Evolutionary conservation across 2,113 vertebrate genomes (phyloP).

Genomic region (Balaeniceps rex): DNA sequence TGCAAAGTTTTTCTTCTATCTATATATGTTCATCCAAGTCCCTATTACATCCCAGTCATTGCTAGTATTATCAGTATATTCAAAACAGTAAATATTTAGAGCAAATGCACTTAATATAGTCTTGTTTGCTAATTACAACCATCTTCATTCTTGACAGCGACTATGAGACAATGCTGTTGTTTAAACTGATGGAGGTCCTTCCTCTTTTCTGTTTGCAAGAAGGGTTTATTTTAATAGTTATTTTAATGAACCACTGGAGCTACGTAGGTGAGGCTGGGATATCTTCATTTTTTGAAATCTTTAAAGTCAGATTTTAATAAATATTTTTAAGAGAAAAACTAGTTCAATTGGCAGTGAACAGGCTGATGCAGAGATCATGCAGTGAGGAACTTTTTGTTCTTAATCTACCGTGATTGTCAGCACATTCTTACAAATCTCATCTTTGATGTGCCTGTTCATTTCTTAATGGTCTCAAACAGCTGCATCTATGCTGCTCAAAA

Average conservation of each 20-base stretch:
- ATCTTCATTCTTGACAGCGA: not conserved
- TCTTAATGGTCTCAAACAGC: not conserved
- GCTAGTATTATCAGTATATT: not conserved
- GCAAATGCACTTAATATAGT: not conserved
- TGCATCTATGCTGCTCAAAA: not conserved
- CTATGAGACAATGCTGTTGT: not conserved
- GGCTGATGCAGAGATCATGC: not conserved
- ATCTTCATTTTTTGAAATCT: not conserved
- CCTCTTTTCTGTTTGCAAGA: not conserved
- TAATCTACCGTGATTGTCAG: rapidly evolving
- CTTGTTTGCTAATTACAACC: not conserved
- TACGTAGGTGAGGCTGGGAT: not conserved
- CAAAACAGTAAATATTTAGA: not conserved
- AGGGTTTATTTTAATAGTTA: not conserved
- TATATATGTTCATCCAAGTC: not conserved
- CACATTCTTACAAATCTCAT: not conserved
- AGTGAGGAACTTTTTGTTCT: not conserved
- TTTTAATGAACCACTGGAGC: not conserved
- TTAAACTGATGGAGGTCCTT: not conserved
- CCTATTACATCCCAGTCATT: not conserved
- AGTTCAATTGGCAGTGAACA: not conserved
- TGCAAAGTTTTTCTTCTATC: not conserved
- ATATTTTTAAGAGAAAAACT: not conserved
- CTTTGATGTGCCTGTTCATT: not conserved
- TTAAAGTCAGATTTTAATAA: not conserved